A percentile compares a stretch with the other conserved stretches of the same genome.
phyloP scores from a whole-genome alignment of 2,797 vertebrate species.

The Clarias pachynema region DNA sequence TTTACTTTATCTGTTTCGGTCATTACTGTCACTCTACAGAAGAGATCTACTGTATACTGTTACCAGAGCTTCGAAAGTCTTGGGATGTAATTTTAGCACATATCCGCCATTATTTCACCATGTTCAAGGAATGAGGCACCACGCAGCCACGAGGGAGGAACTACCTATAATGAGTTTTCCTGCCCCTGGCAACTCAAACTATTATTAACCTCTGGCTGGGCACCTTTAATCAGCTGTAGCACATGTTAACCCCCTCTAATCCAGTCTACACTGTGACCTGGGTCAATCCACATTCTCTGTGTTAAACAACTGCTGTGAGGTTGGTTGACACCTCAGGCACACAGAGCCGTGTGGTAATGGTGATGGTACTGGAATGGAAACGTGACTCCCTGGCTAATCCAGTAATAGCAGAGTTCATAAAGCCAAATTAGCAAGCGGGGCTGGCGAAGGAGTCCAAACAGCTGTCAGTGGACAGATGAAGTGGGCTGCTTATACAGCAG shows the following conservation, averaged over 20 bases:
- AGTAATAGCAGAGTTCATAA: conserved; percentile 17
- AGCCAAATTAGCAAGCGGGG: background rate
- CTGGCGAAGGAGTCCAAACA: conserved; percentile 8
- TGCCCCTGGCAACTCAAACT: conserved; percentile 49
- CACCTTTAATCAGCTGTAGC: conserved; percentile 37
- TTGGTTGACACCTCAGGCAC: background rate
- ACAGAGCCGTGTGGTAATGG: background rate
- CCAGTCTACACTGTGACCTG: conserved; percentile 29
- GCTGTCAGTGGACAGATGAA: conserved; percentile 17
- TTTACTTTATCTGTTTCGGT: background rate
- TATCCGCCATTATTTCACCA: conserved; percentile 30
- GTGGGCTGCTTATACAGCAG: background rate
- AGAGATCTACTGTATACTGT: background rate
- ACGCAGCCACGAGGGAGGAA: conserved; percentile 32
- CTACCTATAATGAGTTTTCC: conserved; percentile 51
- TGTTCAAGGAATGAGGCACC: conserved; percentile 11
- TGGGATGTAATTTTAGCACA: conserved; percentile 11
- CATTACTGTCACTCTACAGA: background rate
- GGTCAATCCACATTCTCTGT: conserved; percentile 48
- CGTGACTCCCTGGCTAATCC: conserved; percentile 12
- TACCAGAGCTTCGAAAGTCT: background rate
- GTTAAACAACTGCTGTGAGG: conserved; percentile 15
- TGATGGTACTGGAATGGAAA: background rate
- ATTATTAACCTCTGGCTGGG: conserved; percentile 48
- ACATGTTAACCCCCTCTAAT: conserved; percentile 39